Evolutionary conservation across 2,888 invertebrate genomes (phyloP), one percentile per base, ranked within the genome.

Genomic region (Cataglyphis cursor): DNA sequence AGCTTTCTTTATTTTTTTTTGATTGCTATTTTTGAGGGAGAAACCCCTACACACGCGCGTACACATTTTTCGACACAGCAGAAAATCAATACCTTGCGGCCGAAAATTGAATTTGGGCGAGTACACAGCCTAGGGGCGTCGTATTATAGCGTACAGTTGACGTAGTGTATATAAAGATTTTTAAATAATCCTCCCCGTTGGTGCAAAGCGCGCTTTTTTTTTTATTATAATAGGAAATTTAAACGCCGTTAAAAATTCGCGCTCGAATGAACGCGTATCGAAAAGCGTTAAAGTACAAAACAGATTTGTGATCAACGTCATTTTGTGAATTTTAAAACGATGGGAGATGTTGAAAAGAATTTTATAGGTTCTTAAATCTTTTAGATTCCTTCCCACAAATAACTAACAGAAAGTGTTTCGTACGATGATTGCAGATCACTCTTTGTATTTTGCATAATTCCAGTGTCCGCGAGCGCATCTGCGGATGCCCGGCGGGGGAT

Each of bases 21-120:
- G 2, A 51, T 51, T n/a, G 18, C n/a, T 51, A n/a, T 51, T n/a
- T 51, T 48, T n/a, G 8, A 2, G 48, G 48, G 48, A 51, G 8
- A 51, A 51, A 1, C 8, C 48, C 8, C 8, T 18, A 18, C 48
- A 51, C 48, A n/a, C 8, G n/a, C 8, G 6, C 28, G 54, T 82
- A 41, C 41, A 70, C 21, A 44, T 66, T 75, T 76, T 65, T 81
- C 48, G 66, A 70, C 61, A 68, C 44, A 59, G 68, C 59, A 83
- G 73, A 84, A 85, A 88, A 88, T 90, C 90, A 82, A 90, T 86
- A 86, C 83, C 66, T 82, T 44, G 83, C 86, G 85, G 82, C 86
- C 85, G 90, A 89, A 90, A 90, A 90, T 90, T 90, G 89, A 90
- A 89, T 90, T 90, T 87, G 83, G 59, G 61, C 85, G 86, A 72